Conservation (phyloP, 2,797 vertebrate species). For the Pseudocheirus occidentalis region DNA sequence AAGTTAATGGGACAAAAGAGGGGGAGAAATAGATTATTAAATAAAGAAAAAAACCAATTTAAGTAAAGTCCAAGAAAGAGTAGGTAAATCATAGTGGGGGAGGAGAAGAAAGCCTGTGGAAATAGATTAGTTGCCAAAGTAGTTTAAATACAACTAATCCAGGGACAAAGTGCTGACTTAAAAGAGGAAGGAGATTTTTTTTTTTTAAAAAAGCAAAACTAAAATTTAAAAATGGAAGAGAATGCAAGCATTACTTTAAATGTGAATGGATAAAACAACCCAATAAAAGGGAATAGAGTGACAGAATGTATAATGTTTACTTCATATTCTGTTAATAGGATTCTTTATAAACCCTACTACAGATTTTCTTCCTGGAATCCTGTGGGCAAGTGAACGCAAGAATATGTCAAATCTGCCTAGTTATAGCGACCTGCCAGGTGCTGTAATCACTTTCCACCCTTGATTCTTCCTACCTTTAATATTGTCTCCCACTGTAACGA, state of each 20-base stretch:
- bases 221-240: neutral
- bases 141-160: neutral
- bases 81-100: neutral
- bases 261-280: neutral
- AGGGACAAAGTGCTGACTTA: neutral
- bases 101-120: neutral
- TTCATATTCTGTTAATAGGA: neutral
- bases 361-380: neutral
- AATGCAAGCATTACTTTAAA: neutral
- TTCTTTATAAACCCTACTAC: neutral
- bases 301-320: neutral
- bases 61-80: neutral
- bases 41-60: neutral
- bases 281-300: neutral
- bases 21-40: neutral
- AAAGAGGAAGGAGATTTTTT: neutral
- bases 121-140: neutral
- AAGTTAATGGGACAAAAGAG: neutral
- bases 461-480: neutral
- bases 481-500: neutral
- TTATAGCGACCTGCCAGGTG: neutral
- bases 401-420: neutral
- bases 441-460: neutral
- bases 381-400: neutral
- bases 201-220: neutral